Evolutionary conservation across 2,888 invertebrate species (phyloP).

Genomic region (Eubasilissa splendida): DNA sequence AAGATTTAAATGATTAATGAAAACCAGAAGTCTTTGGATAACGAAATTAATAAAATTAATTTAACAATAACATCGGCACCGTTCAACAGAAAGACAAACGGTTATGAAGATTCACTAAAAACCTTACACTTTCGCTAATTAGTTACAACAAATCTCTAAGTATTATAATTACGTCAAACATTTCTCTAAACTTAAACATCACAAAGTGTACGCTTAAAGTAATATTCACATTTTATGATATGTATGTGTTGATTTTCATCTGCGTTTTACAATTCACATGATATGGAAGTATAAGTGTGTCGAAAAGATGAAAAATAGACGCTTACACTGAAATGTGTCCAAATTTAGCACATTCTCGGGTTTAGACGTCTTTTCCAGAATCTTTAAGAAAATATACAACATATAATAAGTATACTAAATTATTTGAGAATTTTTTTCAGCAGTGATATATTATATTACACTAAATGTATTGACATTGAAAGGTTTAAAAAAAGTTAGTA

Average conservation of each 20-base stretch:
- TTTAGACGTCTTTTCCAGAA: no score
- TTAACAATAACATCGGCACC: no score
- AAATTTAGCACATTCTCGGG: no score
- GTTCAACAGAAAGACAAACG: not conserved
- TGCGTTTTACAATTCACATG: not conserved
- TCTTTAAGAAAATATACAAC: no score
- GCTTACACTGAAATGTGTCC: not conserved
- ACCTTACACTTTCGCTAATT: constrained; percentile 21
- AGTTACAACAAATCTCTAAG: constrained; percentile 29
- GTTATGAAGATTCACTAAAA: constrained; percentile 11
- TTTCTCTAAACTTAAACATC: constrained; percentile 7
- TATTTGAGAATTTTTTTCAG: no score
- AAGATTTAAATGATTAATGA: no score
- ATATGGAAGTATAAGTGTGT: not conserved
- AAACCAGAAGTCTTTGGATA: no score
- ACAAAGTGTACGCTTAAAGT: constrained; percentile 19
- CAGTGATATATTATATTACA: no score
- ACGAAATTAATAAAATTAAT: no score
- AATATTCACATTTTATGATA: constrained; percentile 29
- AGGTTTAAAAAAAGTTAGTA: no score
- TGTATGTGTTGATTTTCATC: constrained; percentile 5
- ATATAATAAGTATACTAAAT: no score
- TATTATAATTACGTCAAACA: constrained; percentile 28
- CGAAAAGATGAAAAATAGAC: not conserved
- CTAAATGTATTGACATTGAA: no score